Percentiles rank a stretch among this genome's conserved stretches.
Evolutionary conservation across 1,140 invertebrate species (phyloP).

Genomic region (Sinonovacula constricta): DNA sequence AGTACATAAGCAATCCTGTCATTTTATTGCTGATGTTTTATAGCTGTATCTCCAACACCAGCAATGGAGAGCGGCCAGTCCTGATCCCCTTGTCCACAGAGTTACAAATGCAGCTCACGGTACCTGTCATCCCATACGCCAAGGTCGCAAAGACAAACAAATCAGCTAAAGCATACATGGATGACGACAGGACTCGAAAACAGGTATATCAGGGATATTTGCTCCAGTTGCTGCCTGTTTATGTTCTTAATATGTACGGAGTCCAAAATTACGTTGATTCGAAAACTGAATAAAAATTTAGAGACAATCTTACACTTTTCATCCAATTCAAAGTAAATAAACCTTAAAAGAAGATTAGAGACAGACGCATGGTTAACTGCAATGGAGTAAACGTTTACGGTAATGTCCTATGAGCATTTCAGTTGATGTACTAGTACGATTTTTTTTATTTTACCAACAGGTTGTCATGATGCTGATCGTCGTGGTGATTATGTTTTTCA

Average conservation of each 20-base stretch:
- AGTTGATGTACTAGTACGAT: not conserved
- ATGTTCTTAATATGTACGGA: too few relatives aligned
- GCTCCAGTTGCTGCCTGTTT: too few relatives aligned
- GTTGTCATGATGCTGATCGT: conserved; percentile 79
- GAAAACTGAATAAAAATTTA: too few relatives aligned
- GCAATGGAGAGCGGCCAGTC: not conserved
- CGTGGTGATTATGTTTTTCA: conserved; percentile 78
- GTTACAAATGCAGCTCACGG: not conserved
- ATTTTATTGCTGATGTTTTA: not conserved
- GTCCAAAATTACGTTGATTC: too few relatives aligned
- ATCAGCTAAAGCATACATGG: conserved; percentile 23
- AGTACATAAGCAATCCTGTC: not conserved
- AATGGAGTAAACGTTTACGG: not conserved
- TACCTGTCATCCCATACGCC: not conserved
- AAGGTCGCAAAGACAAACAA: not conserved
- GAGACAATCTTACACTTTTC: too few relatives aligned
- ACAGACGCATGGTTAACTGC: not conserved
- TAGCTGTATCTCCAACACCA: conserved; percentile 22
- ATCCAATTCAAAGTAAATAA: not conserved
- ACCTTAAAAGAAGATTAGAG: not conserved
- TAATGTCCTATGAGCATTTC: not conserved
- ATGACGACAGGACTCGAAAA: conserved; percentile 48
- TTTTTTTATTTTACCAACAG: conserved; percentile 61
- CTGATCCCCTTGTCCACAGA: conserved; percentile 5
- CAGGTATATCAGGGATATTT: too few relatives aligned